These are phyloP conservation scores for Melieria picta DNA, from an alignment of 2,888 invertebrate species.

Conservation along the genomic window DNA sequence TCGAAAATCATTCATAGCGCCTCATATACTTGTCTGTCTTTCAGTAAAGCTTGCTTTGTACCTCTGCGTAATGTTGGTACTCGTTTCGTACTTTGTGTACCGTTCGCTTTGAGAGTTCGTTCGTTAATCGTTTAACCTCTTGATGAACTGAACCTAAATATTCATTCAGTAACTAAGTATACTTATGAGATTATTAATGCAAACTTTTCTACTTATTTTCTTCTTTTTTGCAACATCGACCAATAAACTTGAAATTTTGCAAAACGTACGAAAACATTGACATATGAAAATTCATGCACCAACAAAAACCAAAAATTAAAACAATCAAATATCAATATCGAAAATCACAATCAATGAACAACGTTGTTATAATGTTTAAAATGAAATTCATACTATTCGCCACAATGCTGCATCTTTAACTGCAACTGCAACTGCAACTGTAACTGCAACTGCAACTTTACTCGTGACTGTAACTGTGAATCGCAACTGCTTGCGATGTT, in stretches of 20 bases:
- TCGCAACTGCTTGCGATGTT: constrained; percentile 15
- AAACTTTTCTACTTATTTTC: constrained; percentile 23
- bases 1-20: too few relatives aligned
- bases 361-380: too few relatives aligned
- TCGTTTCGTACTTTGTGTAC: too few relatives aligned
- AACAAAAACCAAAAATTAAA: constrained; percentile 1
- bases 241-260: not conserved
- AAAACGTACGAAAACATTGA: not conserved
- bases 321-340: not conserved
- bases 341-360: not conserved
- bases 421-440: constrained; percentile 22
- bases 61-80: too few relatives aligned
- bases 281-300: not conserved
- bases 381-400: constrained; percentile 14
- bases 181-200: constrained; percentile 12
- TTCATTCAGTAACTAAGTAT: too few relatives aligned
- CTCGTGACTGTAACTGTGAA: constrained; percentile 13
- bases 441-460: constrained; percentile 16
- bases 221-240: constrained; percentile 29
- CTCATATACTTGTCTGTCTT: too few relatives aligned
- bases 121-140: too few relatives aligned
- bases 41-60: too few relatives aligned
- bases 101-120: too few relatives aligned
- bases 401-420: constrained; percentile 20
- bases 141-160: too few relatives aligned